Conservation (phyloP, 2,113 vertebrate species). For the Planiliza haematocheilus region DNA sequence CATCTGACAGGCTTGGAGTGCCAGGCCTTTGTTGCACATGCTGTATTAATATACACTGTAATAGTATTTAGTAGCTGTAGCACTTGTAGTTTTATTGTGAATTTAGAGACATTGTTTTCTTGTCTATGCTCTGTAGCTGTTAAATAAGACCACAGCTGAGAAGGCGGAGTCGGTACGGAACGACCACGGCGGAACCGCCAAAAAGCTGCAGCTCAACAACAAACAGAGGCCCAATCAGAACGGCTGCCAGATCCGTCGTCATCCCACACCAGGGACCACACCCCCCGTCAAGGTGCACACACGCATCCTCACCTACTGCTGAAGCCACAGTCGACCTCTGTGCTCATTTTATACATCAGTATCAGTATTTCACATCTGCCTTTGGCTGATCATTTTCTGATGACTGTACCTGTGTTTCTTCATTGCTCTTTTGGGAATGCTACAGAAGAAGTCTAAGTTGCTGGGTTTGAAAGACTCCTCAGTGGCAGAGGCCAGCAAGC, state of each 20-base stretch:
- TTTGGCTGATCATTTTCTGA: not conserved
- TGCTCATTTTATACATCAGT: not conserved
- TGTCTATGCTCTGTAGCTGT: slow-evolving; percentile 75
- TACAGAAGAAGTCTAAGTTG: slow-evolving; percentile 97
- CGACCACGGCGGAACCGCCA: slow-evolving; percentile 95
- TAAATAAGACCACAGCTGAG: slow-evolving; percentile 97
- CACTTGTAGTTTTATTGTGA: not conserved
- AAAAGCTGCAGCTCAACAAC: slow-evolving; percentile 97
- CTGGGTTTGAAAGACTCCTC: slow-evolving; percentile 91
- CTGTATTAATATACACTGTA: too few species aligned
- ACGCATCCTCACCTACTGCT: too few species aligned
- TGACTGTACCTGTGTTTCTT: slow-evolving; percentile 3
- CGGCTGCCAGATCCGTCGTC: slow-evolving; percentile 94
- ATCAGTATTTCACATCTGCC: not conserved
- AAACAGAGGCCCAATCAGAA: slow-evolving; percentile 97
- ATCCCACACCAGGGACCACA: slow-evolving; percentile 86
- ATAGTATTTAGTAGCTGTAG: not conserved
- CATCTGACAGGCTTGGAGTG: too few species aligned
- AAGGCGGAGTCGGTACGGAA: slow-evolving; percentile 97
- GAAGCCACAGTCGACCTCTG: not conserved
- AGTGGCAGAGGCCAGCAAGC: slow-evolving; percentile 90
- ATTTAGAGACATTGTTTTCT: not conserved
- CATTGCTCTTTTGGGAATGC: slow-evolving; percentile 13
- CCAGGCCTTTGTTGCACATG: too few species aligned
- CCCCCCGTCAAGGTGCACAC: slow-evolving; percentile 88